phyloP scores from a whole-genome alignment of 2,888 invertebrate genomes.

The Tanaodytes sp. region DNA sequence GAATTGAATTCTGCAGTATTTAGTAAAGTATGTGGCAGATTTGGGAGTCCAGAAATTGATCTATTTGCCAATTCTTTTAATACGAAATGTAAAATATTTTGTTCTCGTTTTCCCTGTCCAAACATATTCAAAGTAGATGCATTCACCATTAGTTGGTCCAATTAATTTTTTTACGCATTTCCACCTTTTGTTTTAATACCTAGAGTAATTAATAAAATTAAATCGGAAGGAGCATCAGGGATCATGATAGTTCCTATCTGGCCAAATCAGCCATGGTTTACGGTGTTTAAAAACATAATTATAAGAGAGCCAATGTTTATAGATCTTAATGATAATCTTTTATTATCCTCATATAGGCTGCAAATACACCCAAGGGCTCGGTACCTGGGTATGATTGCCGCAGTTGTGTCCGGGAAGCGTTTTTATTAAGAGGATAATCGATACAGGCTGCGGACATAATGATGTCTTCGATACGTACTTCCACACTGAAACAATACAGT shows the following conservation, averaged over 20 bases:
- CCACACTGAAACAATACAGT: slow-evolving; percentile 55
- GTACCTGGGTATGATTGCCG: slow-evolving; percentile 23
- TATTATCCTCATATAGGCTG: slow-evolving; percentile 28
- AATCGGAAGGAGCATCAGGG: slow-evolving; percentile 23
- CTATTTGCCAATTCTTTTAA: slow-evolving; percentile 31
- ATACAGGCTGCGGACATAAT: slow-evolving; percentile 40
- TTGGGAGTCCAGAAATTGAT: slow-evolving; percentile 30
- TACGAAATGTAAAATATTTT: slow-evolving; percentile 29
- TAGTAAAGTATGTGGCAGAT: not conserved
- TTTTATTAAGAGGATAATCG: slow-evolving; percentile 15
- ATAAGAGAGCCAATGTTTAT: slow-evolving; percentile 18
- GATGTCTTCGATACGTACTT: slow-evolving; percentile 45
- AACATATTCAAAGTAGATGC: slow-evolving; percentile 19
- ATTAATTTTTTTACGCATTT: slow-evolving; percentile 37
- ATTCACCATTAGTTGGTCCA: slow-evolving; percentile 29
- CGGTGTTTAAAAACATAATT: slow-evolving; percentile 12
- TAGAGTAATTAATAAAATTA: slow-evolving; percentile 29
- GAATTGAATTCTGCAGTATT: slow-evolving; percentile 19
- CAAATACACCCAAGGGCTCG: slow-evolving; percentile 9
- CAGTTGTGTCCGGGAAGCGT: slow-evolving; percentile 26
- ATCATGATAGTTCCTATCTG: slow-evolving; percentile 41
- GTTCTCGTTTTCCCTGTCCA: slow-evolving; percentile 25
- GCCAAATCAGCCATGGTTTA: slow-evolving; percentile 34
- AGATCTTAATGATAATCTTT: slow-evolving; percentile 11
- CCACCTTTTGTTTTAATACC: slow-evolving; percentile 42